Base-by-base conservation (phyloP, 2,888 invertebrate species). In the Protodeltote pygarga region DNA sequence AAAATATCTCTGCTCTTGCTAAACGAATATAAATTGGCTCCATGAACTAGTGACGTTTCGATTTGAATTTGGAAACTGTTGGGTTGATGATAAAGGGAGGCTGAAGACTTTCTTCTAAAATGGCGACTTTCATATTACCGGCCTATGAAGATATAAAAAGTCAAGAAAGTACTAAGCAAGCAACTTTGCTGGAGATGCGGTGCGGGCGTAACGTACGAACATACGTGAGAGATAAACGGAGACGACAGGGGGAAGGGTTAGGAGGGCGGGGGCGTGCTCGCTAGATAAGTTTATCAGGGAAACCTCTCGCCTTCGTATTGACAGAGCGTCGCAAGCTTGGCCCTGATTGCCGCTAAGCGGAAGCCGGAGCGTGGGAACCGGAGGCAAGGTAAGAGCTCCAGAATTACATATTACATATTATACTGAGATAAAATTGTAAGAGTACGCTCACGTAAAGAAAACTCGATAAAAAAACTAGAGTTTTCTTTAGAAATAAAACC, bases 201-300 rank as follows among this genome's bases (percentile, higher is more conserved):
- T 78, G 78, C 76, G 78, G 70, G 79, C 73, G 76, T 70, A 75
- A 70, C 73, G 74, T 75, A 71, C 68, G 71, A 76, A 81, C 81
- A 84, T 84, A 88, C 85, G 88, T 87, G 86, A 83, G 82, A 84
- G 85, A 89, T 89, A 89, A 88, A 87, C 81, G 81, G 68, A 82
- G 87, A 76, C 79, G 79, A 75, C 77, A 73, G 76, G 79, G 77
- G 75, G 69, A 62, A 65, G 67, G 71, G 60, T 58, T 52, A 40
- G 49, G 58, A 65, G 65, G 67, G 67, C 57, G 64, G 73, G 65
- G 64, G 62, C 59, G 65, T 74, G 73, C 75, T 80, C 52, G 76
- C 73, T 75, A 87, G 88, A 90, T 91, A 91, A 91, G 88, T 91
- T 91, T 91, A 91, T 91, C 91, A 89, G 85, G 80, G 84, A 87